Percentiles rank a stretch among this genome's conserved stretches.
Evolutionary conservation across 2,888 invertebrate genomes (phyloP).

Genomic region (Chorisops tibialis): DNA sequence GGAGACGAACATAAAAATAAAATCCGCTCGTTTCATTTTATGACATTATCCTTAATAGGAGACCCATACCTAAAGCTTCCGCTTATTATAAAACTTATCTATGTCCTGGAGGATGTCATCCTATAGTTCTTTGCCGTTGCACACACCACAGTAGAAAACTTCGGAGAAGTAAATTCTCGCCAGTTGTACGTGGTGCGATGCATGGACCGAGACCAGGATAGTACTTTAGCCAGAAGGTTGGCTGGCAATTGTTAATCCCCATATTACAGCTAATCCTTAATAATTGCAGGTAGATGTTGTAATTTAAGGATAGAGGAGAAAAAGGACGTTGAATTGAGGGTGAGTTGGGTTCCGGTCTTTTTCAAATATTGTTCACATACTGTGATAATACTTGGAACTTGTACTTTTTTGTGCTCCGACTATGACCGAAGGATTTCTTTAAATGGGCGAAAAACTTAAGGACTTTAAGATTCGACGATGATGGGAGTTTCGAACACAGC

Average conservation of each 20-base stretch:
- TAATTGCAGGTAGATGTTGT: conserved; percentile 35
- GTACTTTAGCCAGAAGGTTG: background rate
- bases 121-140: background rate
- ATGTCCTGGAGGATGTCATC: background rate
- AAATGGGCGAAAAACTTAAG: conserved; percentile 13
- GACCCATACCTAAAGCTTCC: no score
- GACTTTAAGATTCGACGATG: conserved; percentile 11
- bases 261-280: conserved; percentile 34
- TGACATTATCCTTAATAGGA: conserved; percentile 16
- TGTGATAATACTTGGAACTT: background rate
- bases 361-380: conserved; percentile 20
- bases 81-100: background rate
- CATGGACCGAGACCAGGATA: background rate
- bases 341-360: background rate
- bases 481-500: background rate
- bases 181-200: background rate
- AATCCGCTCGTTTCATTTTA: conserved; percentile 32
- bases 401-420: background rate
- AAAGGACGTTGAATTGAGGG: background rate
- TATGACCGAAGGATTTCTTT: background rate
- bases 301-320: conserved; percentile 28
- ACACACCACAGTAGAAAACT: background rate
- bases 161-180: background rate
- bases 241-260: conserved; percentile 33
- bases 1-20: conserved; percentile 22